phyloP scores from a whole-genome alignment of 2,113 vertebrate genomes.

The Bolborhynchus lineola region DNA sequence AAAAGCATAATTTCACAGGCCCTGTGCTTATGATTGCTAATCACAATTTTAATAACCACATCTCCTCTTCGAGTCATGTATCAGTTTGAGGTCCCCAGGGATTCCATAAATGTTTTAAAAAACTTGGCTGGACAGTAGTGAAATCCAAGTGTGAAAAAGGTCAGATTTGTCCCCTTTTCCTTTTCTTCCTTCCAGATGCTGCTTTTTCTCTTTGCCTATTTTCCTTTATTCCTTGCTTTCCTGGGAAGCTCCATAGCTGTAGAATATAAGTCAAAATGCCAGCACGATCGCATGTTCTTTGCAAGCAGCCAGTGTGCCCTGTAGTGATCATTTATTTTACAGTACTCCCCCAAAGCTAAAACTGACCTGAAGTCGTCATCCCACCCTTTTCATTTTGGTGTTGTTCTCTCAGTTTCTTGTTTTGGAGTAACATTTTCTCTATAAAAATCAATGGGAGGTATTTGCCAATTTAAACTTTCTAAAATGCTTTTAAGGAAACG shows the following conservation, averaged over 20 bases:
- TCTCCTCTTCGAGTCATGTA: neutral
- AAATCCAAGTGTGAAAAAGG: neutral
- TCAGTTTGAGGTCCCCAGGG: neutral
- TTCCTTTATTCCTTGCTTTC: neutral
- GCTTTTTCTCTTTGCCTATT: neutral
- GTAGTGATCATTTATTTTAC: neutral
- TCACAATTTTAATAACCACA: neutral
- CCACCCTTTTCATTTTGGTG: neutral
- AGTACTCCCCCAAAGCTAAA: neutral
- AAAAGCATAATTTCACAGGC: neutral
- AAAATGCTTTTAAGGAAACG: neutral
- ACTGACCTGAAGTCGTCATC: neutral
- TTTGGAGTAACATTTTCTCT: neutral
- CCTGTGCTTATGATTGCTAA: neutral
- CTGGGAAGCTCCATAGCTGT: neutral
- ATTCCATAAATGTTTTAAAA: neutral
- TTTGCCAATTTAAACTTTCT: neutral
- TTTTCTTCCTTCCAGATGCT: neutral
- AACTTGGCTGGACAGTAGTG: neutral
- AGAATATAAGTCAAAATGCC: neutral
- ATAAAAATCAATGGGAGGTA: neutral
- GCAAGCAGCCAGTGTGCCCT: neutral
- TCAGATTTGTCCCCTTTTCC: neutral
- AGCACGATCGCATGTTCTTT: neutral
- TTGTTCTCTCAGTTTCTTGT: neutral